phyloP scores from a whole-genome alignment of 1,140 invertebrate genomes.

The Maniola jurtina region DNA sequence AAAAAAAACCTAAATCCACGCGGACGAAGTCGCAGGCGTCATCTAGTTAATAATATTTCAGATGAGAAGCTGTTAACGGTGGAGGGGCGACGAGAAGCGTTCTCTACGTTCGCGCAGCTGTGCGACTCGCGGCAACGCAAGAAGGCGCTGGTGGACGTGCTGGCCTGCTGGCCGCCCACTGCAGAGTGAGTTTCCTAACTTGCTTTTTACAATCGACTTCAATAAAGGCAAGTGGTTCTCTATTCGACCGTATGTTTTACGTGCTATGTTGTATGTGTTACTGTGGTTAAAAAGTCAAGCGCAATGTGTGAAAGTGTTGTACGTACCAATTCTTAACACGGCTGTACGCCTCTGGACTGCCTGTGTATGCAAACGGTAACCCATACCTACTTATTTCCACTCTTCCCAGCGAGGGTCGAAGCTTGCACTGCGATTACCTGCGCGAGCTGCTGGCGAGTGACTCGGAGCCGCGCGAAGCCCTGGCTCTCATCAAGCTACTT shows the following conservation, averaged over 20 bases:
- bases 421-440: constrained; percentile 49
- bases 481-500: constrained; percentile 53
- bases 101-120: constrained; percentile 23
- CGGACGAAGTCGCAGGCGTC: too few species aligned
- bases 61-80: constrained; percentile 42
- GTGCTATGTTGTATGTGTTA: too few species aligned
- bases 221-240: too few species aligned
- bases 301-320: too few species aligned
- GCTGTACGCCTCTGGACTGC: too few species aligned
- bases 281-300: too few species aligned
- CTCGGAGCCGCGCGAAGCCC: constrained; percentile 26
- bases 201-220: too few species aligned
- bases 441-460: constrained; percentile 30
- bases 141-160: constrained; percentile 50
- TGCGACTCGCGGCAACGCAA: constrained; percentile 42
- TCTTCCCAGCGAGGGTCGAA: constrained; percentile 37
- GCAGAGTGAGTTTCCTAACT: background rate
- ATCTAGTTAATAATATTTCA: constrained; percentile 21
- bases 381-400: too few species aligned
- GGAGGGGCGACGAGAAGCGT: constrained; percentile 42
- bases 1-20: too few species aligned
- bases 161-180: constrained; percentile 53
- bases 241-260: too few species aligned
- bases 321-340: too few species aligned
- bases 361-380: too few species aligned